Conservation (phyloP, 2,888 invertebrate species). For the Amphipyra berbera region DNA sequence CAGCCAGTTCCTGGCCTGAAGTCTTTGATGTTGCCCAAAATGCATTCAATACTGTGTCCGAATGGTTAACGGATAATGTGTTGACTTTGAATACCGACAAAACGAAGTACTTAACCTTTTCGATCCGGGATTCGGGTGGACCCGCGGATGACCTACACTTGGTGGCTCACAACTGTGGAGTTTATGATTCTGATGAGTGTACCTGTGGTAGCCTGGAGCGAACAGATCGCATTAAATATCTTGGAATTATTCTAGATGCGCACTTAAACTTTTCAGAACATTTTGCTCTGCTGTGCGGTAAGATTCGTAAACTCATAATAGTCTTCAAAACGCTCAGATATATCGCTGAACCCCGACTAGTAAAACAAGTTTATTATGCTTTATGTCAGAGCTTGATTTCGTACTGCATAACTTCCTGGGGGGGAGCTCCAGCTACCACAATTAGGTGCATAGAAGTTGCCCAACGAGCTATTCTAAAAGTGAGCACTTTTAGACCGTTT, state of each 20-base stretch:
- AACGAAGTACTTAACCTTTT: conserved; percentile 2
- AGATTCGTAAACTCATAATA: conserved; percentile 6
- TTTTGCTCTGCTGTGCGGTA: conserved; percentile 4
- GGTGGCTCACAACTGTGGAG: conserved; percentile 4
- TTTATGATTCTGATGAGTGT: conserved; percentile 5
- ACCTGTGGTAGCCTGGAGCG: not conserved
- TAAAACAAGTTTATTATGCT: too few relatives aligned
- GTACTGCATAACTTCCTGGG: too few relatives aligned
- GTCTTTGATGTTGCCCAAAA: not conserved
- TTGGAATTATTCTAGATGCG: conserved; percentile 2
- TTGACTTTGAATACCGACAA: too few relatives aligned
- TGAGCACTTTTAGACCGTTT: too few relatives aligned
- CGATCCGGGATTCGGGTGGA: not conserved
- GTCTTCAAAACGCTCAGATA: too few relatives aligned
- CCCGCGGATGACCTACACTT: not conserved
- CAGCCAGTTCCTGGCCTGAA: conserved; percentile 1
- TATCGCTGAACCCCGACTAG: too few relatives aligned
- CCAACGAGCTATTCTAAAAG: too few relatives aligned
- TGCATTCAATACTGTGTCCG: not conserved
- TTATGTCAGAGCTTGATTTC: too few relatives aligned
- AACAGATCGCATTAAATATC: conserved; percentile 6
- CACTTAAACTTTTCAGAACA: conserved; percentile 4
- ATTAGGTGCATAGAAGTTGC: too few relatives aligned
- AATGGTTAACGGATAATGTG: conserved; percentile 1
- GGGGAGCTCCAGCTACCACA: too few relatives aligned